Evolutionary conservation across 1,140 invertebrate genomes (phyloP).

Genomic region (Drosophila hydei): DNA sequence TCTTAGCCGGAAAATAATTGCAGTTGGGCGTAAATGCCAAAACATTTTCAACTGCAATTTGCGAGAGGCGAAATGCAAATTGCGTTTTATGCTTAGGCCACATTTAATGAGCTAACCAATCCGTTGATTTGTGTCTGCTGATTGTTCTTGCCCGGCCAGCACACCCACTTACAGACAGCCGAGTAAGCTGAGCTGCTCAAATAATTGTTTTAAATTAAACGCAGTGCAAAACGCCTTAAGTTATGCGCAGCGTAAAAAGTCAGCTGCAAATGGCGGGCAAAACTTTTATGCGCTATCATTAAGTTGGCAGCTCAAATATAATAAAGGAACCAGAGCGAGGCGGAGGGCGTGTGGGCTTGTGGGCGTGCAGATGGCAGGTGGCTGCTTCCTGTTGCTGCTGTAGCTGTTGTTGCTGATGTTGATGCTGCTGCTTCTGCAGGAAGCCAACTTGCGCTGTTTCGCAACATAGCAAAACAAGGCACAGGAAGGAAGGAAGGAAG

Average conservation of each 20-base stretch:
- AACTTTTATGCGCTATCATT: constrained; percentile 54
- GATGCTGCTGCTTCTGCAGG: neutral
- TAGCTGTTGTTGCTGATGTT: neutral
- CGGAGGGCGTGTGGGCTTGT: neutral
- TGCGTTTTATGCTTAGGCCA: constrained; percentile 17
- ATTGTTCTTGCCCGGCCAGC: constrained; percentile 35
- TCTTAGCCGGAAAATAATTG: constrained; percentile 5
- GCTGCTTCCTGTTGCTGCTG: neutral
- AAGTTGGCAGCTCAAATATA: constrained; percentile 41
- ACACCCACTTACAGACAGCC: constrained; percentile 39
- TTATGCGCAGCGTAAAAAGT: constrained; percentile 65
- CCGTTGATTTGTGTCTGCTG: constrained; percentile 25
- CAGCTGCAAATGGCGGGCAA: constrained; percentile 38
- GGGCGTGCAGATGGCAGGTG: neutral
- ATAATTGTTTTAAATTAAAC: constrained; percentile 82
- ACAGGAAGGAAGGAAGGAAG: constrained; percentile 39
- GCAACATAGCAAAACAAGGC: constrained; percentile 36
- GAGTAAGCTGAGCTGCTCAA: constrained; percentile 37
- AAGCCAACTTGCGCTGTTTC: constrained; percentile 29
- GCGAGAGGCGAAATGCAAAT: constrained; percentile 11
- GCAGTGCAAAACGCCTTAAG: constrained; percentile 72
- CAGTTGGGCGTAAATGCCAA: constrained; percentile 18
- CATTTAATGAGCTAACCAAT: constrained; percentile 28
- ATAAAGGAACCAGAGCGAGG: constrained; percentile 23
- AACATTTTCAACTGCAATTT: constrained; percentile 60